Evolutionary conservation across 2,888 invertebrate species (phyloP), one percentile per base, ranked within the genome.

Genomic region (Homarus gammarus): DNA sequence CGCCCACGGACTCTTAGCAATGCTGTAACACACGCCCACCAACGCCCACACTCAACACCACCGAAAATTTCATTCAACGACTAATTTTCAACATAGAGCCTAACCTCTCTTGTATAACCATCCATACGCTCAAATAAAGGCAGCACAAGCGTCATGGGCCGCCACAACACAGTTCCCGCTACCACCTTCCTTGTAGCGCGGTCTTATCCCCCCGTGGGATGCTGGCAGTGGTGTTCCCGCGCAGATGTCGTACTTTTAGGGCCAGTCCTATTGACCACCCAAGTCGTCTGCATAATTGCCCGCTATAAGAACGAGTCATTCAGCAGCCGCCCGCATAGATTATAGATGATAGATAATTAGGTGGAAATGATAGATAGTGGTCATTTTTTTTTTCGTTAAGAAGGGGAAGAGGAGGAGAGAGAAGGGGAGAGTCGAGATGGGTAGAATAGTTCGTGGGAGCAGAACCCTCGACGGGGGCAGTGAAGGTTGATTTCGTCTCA

Each of bases 291-390:
- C 73, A 22, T 73, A 73, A 73, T 38, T 18, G 40, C 40, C 40
- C 18, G 22, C 73, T 73, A 22, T 38, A 73, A 36, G 38, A 36
- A 38, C 36, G 38, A 40, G 40, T 36, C 73, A 38, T 70, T 38
- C 73, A 73, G 73, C 73, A 38, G 5, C 40, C 73, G 73, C n/a
- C 38, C 73, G 73, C 73, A 73, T 73, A 38, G 73, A 38, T 73
- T 73, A 73, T 73, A 40, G 38, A 73, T 38, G 73, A 73, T 73
- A 73, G 73, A 38, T 36, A 38, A 73, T 38, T 38, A 36, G 40
- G 36, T 73, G 73, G 49, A 49, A 49, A 49, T 49, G 49, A 49
- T 49, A 49, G 49, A 49, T 49, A 49, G 49, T 12, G 49, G 49
- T 49, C 49, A 49, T 49, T 49, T 49, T 49, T 15, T 15, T 15